These are phyloP conservation scores for Silurus asotus DNA, from an alignment of 2,113 vertebrate genomes.

Conservation along the genomic window DNA sequence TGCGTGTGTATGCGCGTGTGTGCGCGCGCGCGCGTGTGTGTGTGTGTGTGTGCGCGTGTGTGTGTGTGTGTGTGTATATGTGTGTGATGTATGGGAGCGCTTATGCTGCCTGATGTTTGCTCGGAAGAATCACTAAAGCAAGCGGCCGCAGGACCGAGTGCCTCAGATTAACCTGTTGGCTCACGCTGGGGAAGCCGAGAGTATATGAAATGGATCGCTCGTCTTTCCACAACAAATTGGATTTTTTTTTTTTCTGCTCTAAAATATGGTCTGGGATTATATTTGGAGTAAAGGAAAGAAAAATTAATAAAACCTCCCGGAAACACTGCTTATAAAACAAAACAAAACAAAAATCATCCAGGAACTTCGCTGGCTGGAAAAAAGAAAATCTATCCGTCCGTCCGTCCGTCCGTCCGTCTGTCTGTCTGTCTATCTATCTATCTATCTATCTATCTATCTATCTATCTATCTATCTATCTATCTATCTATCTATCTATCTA, in stretches of 20 bases:
- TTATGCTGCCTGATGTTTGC: conserved; percentile 57
- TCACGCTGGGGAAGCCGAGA: conserved; percentile 19
- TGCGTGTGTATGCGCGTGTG: neutral
- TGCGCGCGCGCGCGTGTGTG: neutral
- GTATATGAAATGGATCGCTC: conserved; percentile 31
- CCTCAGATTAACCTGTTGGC: conserved; percentile 35
- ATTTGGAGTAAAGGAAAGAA: conserved; percentile 1
- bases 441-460: too few relatives aligned
- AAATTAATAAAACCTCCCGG: neutral
- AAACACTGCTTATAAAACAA: neutral
- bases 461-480: too few relatives aligned
- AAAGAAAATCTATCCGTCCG: too few relatives aligned
- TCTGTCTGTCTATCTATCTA: too few relatives aligned
- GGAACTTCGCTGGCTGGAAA: neutral
- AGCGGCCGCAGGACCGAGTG: neutral
- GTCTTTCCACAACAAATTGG: conserved; percentile 22
- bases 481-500: too few relatives aligned
- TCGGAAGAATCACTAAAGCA: conserved; percentile 3
- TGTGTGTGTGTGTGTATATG: too few relatives aligned
- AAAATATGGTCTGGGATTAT: conserved; percentile 29
- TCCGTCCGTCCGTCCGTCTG: too few relatives aligned
- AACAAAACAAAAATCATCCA: neutral
- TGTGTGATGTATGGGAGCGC: conserved; percentile 66
- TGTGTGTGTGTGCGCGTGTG: neutral
- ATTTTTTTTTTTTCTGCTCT: conserved; percentile 24